Percentiles rank a stretch among this genome's conserved stretches.
phyloP scores from a whole-genome alignment of 2,113 vertebrate species.

The Xenopus laevis region DNA sequence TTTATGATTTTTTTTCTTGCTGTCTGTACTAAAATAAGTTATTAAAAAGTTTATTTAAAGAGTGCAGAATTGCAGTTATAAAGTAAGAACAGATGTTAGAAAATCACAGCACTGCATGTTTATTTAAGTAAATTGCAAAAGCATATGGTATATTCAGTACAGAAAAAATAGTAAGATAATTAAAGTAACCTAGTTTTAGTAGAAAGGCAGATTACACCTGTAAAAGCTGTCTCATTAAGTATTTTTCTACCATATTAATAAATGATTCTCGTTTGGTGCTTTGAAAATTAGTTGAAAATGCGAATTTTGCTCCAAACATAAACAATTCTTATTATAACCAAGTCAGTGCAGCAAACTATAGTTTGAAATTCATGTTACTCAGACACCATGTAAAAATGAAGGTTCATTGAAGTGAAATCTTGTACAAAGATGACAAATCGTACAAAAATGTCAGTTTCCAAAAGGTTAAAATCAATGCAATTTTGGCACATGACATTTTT shows the following conservation, averaged over 20 bases:
- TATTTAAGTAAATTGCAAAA: constrained; percentile 46
- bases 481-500: constrained; percentile 13
- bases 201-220: constrained; percentile 33
- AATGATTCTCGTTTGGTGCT: constrained; percentile 4
- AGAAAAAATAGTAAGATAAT: constrained; percentile 40
- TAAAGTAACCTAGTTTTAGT: constrained; percentile 45
- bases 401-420: background rate
- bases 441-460: background rate
- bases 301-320: no score
- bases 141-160: constrained; percentile 39
- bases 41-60: constrained; percentile 42
- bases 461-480: constrained; percentile 1
- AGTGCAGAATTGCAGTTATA: constrained; percentile 43
- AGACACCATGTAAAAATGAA: background rate
- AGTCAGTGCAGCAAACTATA: no score
- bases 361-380: no score
- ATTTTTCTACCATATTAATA: constrained; percentile 27
- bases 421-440: background rate
- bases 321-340: no score
- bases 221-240: constrained; percentile 29
- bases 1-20: constrained; percentile 18
- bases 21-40: constrained; percentile 37
- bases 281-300: background rate
- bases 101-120: constrained; percentile 45
- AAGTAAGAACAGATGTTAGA: constrained; percentile 44